Base-by-base conservation (phyloP, 2,797 vertebrate genomes). In the Darevskia mixta region DNA sequence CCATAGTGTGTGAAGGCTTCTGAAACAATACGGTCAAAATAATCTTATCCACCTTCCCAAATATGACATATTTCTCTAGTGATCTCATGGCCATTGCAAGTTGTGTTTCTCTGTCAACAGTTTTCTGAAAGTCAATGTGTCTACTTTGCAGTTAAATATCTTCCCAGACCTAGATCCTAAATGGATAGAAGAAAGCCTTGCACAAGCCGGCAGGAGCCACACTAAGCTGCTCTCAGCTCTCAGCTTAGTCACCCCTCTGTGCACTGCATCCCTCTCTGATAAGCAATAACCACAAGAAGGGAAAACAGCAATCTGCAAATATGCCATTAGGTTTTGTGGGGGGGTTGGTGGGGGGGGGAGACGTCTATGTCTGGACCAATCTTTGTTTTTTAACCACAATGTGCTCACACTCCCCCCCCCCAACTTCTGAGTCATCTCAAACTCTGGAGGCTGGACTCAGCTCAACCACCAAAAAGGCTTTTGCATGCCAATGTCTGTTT, bases 201-300 rank as follows among this genome's bases (percentile, higher is more conserved):
- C 58, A 35, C 35, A 80, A 45, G 64, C 66, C 35, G 35, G 55
- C 1, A 64, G 76, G 64, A 83, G 66, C 82, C 82, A 69, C 58
- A 5, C 61, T 58, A 87, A 90, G 78, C 77, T 77, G 58, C 45
- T 76, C 32, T 80, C 27, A 3, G 18, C 27, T 18, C 35, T 32
- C 35, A 84, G 58, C 32, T 35, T 41, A 79, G 66, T 83, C n/a
- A 66, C 9, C 27, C 58, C 45, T 69, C 69, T 18, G 3, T 72
- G 69, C 4, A 43, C 66, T 58, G 20, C 43, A 45, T 78, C 81
- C 10, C 69, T 67, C 8, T 41, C 43, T 85, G 86, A 87, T 81
- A 90, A 80, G 27, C 20, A 32, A 61, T 18, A 80, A 41, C 71
- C 76, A 80, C 86, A 87, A 75, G 45, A 76, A 87, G 58, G 6